Evolutionary conservation across 1,140 invertebrate genomes (phyloP).

Genomic region (Pseudomyrmex concolor): DNA sequence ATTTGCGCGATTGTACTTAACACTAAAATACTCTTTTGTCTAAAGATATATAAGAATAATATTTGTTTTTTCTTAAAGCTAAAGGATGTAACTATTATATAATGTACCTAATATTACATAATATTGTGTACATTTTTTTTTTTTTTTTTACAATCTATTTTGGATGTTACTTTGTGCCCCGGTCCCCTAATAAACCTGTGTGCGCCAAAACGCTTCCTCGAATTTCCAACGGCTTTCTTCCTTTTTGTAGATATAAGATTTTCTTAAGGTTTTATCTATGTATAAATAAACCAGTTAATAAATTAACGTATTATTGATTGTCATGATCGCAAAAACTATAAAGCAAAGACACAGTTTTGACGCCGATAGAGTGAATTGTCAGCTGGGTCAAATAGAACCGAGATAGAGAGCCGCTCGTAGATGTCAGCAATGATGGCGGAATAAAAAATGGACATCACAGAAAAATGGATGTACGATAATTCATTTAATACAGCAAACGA

Average conservation of each 20-base stretch:
- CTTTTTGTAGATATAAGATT: conserved; percentile 41
- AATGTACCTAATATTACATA: too few species aligned
- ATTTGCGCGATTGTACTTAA: too few species aligned
- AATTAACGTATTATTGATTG: conserved; percentile 81
- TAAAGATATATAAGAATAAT: too few species aligned
- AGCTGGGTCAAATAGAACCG: conserved; percentile 58
- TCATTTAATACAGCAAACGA: conserved; percentile 77
- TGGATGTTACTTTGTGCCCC: too few species aligned
- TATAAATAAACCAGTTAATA: conserved; percentile 82
- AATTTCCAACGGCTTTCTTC: conserved; percentile 67
- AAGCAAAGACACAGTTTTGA: conserved; percentile 61
- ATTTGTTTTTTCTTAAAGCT: too few species aligned
- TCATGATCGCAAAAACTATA: conserved; percentile 65
- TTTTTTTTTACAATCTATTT: too few species aligned
- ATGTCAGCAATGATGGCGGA: conserved; percentile 61
- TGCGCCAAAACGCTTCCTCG: conserved; percentile 49
- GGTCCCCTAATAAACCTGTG: conserved; percentile 71
- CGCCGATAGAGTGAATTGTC: conserved; percentile 59
- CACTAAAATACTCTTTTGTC: too few species aligned
- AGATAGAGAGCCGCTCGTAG: conserved; percentile 64
- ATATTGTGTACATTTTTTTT: too few species aligned
- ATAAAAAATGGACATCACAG: conserved; percentile 63
- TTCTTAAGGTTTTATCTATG: conserved; percentile 58
- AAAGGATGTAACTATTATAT: too few species aligned
- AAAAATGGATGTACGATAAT: conserved; percentile 76